Conservation (phyloP, 2,113 vertebrate genomes). For the Procavia capensis region DNA sequence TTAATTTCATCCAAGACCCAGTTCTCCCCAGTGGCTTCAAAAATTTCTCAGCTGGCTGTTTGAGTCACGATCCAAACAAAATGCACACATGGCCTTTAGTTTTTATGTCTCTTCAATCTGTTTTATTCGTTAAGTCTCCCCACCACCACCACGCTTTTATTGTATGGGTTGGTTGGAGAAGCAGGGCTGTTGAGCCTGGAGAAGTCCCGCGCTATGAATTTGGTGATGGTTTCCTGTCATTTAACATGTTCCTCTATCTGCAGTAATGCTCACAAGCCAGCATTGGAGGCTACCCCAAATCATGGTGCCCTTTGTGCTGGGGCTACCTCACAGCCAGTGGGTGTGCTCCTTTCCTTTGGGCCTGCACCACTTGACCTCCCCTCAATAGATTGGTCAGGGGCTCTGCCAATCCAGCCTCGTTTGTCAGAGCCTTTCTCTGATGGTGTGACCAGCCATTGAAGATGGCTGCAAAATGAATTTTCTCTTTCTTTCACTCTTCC, state of each 20-base stretch:
- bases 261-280: background rate
- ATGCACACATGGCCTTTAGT: background rate
- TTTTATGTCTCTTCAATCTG: background rate
- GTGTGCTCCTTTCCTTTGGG: no score
- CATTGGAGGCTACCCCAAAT: background rate
- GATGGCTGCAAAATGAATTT: background rate
- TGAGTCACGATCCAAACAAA: background rate
- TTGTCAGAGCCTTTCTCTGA: background rate
- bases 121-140: background rate
- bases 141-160: background rate
- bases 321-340: no score
- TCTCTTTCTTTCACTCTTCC: background rate
- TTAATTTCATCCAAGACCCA: background rate
- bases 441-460: background rate
- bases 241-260: background rate
- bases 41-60: background rate
- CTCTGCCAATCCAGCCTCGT: no score
- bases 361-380: rapidly evolving
- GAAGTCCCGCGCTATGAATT: background rate
- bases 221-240: background rate
- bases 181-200: background rate
- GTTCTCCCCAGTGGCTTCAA: background rate
- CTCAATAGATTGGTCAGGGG: background rate
- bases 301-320: background rate
- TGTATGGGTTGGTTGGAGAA: background rate